Conservation (phyloP, 2,888 invertebrate species). For the Hesperia comma region DNA sequence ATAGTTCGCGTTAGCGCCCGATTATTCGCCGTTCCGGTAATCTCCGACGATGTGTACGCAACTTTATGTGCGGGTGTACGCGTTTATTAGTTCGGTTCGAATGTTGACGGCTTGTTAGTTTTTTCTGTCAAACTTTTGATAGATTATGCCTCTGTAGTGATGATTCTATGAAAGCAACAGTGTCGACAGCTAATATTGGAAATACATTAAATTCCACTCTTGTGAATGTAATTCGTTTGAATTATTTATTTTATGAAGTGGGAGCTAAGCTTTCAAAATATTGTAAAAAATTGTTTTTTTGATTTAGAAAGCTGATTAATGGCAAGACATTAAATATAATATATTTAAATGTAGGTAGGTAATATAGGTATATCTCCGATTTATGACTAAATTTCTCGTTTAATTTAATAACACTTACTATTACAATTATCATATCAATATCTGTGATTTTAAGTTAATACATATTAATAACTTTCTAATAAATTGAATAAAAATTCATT, state of each 20-base stretch:
- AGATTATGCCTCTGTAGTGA: constrained; percentile 2
- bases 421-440: background rate
- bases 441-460: background rate
- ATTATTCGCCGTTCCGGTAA: constrained; percentile 59
- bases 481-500: background rate
- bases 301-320: constrained; percentile 6
- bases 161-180: constrained; percentile 1
- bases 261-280: background rate
- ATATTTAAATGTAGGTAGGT: background rate
- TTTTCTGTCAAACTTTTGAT: constrained; percentile 10
- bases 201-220: constrained; percentile 10
- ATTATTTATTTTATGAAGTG: background rate
- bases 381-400: background rate
- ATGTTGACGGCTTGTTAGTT: constrained; percentile 30
- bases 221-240: background rate
- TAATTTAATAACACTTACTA: background rate
- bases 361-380: background rate
- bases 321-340: background rate
- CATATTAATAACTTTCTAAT: background rate
- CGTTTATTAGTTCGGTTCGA: constrained; percentile 39
- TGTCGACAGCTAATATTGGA: constrained; percentile 14
- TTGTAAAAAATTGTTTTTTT: background rate
- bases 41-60: constrained; percentile 48
- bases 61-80: constrained; percentile 41
- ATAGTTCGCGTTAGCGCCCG: constrained; percentile 54